Percentiles rank a stretch among this genome's conserved stretches.
Evolutionary conservation across 2,113 vertebrate genomes (phyloP).

Genomic region (Amblyornis subalaris): DNA sequence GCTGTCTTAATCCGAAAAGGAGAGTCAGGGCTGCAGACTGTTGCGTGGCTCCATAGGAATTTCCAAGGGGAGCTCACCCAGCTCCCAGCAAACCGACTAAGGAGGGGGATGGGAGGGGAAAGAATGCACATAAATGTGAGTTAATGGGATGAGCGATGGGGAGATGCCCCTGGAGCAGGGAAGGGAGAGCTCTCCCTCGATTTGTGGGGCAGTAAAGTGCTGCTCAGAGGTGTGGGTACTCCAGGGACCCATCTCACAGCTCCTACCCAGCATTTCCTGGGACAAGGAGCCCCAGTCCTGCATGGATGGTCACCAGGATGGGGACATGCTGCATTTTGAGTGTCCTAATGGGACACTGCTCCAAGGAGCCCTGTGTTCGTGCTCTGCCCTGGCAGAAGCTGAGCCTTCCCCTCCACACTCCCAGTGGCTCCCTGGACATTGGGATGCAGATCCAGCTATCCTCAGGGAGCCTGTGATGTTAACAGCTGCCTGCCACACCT

Average conservation of each 20-base stretch:
- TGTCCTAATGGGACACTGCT: background rate
- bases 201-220: too few species aligned
- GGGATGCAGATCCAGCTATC: background rate
- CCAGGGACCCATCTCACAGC: background rate
- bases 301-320: fast-evolving
- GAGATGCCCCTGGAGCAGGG: background rate
- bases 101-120: background rate
- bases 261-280: too few species aligned
- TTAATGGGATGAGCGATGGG: background rate
- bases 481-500: fast-evolving
- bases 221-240: background rate
- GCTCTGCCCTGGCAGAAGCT: background rate
- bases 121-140: background rate
- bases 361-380: background rate
- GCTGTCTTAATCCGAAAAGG: background rate
- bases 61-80: background rate
- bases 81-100: background rate
- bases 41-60: background rate
- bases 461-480: fast-evolving
- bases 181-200: background rate
- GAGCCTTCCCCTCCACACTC: background rate
- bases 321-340: background rate
- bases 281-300: fast-evolving
- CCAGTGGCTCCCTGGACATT: background rate
- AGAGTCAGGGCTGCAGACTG: background rate